Evolutionary conservation across 2,113 vertebrate genomes (phyloP).

Genomic region (Cavia aperea): DNA sequence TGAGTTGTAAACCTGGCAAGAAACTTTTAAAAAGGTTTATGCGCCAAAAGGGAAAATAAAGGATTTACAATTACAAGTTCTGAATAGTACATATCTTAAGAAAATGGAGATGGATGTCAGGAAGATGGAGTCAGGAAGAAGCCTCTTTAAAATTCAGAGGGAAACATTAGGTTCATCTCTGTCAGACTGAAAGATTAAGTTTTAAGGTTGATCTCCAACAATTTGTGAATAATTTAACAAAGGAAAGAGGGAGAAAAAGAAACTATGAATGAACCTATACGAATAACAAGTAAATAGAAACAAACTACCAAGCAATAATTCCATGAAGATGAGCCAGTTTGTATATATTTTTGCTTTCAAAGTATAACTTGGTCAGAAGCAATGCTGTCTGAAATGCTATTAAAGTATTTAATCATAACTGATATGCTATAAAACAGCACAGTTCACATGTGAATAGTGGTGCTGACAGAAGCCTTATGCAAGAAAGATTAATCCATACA

Average conservation of each 20-base stretch:
- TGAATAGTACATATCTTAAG: neutral
- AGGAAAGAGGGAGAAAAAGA: neutral
- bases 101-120: neutral
- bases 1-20: conserved; percentile 23
- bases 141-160: neutral
- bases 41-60: neutral
- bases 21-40: conserved; percentile 21
- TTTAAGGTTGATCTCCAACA: neutral
- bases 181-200: neutral
- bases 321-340: neutral
- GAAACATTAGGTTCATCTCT: neutral
- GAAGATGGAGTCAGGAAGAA: neutral
- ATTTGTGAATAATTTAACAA: neutral
- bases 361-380: neutral
- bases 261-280: neutral
- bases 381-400: neutral
- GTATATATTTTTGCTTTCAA: neutral
- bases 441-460: neutral
- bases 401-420: neutral
- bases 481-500: neutral
- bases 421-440: neutral
- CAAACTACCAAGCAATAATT: neutral
- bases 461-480: neutral
- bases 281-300: neutral
- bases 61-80: neutral